Evolutionary conservation across 2,797 vertebrate species (phyloP).

Genomic region (Hybognathus amarus): DNA sequence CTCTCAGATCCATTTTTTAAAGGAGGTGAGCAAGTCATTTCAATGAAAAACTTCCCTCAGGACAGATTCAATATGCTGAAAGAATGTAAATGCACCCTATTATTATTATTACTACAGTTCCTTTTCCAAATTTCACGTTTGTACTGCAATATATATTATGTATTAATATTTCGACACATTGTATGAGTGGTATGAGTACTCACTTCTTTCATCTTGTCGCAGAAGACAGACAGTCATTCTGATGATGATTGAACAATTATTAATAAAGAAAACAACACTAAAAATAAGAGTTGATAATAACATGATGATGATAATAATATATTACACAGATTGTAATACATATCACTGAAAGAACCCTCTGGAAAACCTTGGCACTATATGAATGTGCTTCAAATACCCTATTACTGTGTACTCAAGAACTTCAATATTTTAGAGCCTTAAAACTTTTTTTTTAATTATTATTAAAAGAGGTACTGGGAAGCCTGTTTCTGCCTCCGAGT

Average conservation of each 20-base stretch:
- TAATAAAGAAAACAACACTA: constrained; percentile 14
- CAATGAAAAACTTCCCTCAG: neutral
- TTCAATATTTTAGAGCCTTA: constrained; percentile 10
- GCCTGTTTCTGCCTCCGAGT: neutral
- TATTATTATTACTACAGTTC: neutral
- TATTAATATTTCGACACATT: neutral
- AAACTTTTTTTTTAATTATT: constrained; percentile 2
- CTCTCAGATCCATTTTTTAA: constrained; percentile 11
- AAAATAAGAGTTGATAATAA: neutral
- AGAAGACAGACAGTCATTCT: neutral
- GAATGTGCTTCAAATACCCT: neutral
- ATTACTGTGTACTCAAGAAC: neutral
- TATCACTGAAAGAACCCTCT: neutral
- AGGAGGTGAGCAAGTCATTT: constrained; percentile 27
- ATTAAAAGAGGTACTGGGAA: neutral
- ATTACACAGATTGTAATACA: neutral
- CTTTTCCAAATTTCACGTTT: neutral
- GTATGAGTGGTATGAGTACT: neutral
- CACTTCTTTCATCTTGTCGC: neutral
- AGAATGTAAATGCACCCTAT: neutral
- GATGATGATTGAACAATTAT: neutral
- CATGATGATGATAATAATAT: too few relatives aligned
- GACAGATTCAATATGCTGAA: neutral
- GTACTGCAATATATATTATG: neutral
- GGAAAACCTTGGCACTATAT: neutral